Evolutionary conservation across 1,140 invertebrate species (phyloP).

Genomic region (Phocides pigmalion): DNA sequence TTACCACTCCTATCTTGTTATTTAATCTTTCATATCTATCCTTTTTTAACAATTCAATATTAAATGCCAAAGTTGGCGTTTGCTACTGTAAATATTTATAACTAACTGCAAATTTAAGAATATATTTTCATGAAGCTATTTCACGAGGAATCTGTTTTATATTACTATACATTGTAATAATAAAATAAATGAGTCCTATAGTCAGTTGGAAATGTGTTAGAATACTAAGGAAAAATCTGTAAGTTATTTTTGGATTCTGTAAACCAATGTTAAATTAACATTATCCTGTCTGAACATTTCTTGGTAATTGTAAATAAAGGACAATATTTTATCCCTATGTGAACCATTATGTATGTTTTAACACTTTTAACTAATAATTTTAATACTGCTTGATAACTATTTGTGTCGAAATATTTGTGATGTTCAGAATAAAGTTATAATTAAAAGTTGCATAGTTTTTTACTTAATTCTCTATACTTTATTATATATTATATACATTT

Average conservation of each 20-base stretch:
- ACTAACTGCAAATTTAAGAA: not conserved
- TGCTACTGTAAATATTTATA: slow-evolving; percentile 14
- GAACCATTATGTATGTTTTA: slow-evolving; percentile 41
- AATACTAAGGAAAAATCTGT: slow-evolving; percentile 2
- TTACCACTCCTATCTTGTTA: slow-evolving; percentile 39
- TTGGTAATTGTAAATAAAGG: slow-evolving; percentile 27
- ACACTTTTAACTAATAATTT: slow-evolving; percentile 40
- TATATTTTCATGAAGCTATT: slow-evolving; percentile 15
- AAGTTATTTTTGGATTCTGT: slow-evolving; percentile 12
- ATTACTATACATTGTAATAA: not conserved
- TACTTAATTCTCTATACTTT: too few relatives aligned
- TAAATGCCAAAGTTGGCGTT: slow-evolving; percentile 12
- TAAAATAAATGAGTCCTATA: not conserved
- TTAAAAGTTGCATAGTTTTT: slow-evolving; percentile 34
- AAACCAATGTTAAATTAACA: slow-evolving; percentile 9
- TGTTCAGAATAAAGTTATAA: slow-evolving; percentile 59
- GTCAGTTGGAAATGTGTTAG: too few relatives aligned
- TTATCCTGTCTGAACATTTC: slow-evolving; percentile 11
- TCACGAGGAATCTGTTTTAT: not conserved
- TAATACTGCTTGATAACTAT: slow-evolving; percentile 30
- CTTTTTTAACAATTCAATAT: slow-evolving; percentile 26
- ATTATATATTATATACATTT: too few relatives aligned
- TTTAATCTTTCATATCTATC: slow-evolving; percentile 18
- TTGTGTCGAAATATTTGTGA: slow-evolving; percentile 62
- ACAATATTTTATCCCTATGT: slow-evolving; percentile 32